Conservation (phyloP, 92 coral and sea anemone species). For the Muricea muricata region DNA sequence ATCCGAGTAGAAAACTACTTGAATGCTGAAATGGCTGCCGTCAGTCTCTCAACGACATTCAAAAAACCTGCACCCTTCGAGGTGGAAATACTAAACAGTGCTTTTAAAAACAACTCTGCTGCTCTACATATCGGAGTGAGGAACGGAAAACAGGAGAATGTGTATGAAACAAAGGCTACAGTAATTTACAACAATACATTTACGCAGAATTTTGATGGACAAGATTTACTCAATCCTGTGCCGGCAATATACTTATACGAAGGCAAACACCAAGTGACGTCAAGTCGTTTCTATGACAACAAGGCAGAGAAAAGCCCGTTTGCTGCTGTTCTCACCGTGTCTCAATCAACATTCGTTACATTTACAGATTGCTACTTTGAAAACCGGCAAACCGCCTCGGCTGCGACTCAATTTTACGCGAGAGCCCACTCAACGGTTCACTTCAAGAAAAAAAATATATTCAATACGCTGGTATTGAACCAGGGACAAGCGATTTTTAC, state of each 20-base stretch:
- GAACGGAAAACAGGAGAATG: background rate
- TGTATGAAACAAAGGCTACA: background rate
- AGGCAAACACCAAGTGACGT: background rate
- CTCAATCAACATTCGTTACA: background rate
- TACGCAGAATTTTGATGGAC: background rate
- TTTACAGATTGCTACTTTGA: constrained; percentile 12
- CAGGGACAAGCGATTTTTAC: background rate
- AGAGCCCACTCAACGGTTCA: background rate
- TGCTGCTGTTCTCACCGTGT: background rate
- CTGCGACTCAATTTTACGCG: background rate
- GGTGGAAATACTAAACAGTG: background rate
- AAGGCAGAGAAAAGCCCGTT: background rate
- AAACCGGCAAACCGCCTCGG: background rate
- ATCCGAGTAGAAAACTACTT: background rate
- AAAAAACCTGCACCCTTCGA: background rate
- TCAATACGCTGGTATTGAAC: background rate
- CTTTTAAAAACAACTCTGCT: constrained; percentile 11
- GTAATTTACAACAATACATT: constrained; percentile 18
- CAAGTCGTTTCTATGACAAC: constrained; percentile 26
- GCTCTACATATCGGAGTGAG: background rate
- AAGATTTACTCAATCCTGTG: background rate
- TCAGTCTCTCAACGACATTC: background rate
- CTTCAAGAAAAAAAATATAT: background rate
- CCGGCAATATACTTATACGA: background rate
- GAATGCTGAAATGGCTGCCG: background rate